Evolutionary conservation across 2,797 vertebrate genomes (phyloP).

Genomic region (Gallirallus australis): DNA sequence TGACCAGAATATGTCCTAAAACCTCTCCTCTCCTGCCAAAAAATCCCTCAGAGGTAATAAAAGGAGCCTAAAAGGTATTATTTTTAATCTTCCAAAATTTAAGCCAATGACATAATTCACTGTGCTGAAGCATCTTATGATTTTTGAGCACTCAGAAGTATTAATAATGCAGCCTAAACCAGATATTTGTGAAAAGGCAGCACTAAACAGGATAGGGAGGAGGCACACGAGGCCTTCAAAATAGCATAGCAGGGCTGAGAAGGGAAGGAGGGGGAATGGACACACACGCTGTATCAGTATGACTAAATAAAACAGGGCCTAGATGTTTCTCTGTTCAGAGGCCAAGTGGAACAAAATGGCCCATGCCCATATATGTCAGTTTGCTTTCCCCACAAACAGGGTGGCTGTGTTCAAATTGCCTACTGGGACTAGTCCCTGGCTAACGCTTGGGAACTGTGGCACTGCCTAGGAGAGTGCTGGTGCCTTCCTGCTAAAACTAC

Average conservation of each 20-base stretch:
- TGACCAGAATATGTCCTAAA: conserved; percentile 66
- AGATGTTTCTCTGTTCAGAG: not conserved
- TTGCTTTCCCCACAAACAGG: not conserved
- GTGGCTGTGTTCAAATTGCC: not conserved
- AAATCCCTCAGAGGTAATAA: conserved; percentile 64
- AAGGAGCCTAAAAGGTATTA: conserved; percentile 67
- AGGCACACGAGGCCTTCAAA: conserved; percentile 5
- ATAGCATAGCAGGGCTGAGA: not conserved
- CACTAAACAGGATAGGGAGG: not conserved
- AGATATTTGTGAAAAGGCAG: conserved; percentile 30
- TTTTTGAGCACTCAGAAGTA: conserved; percentile 49
- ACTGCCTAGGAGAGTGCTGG: not conserved
- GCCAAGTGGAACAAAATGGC: not conserved
- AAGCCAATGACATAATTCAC: conserved; percentile 59
- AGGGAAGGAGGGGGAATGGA: not conserved
- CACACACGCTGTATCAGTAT: not conserved
- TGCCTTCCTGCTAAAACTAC: not conserved
- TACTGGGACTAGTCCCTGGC: not conserved
- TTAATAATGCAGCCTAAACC: conserved; percentile 36
- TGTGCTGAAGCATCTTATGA: conserved; percentile 34
- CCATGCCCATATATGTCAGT: not conserved
- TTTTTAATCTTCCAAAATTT: conserved; percentile 64
- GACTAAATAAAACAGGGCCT: not conserved
- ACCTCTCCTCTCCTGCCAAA: conserved; percentile 63
- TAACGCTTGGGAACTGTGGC: not conserved